phyloP scores from a whole-genome alignment of 2,797 vertebrate genomes.

The Lacerta viridis region DNA sequence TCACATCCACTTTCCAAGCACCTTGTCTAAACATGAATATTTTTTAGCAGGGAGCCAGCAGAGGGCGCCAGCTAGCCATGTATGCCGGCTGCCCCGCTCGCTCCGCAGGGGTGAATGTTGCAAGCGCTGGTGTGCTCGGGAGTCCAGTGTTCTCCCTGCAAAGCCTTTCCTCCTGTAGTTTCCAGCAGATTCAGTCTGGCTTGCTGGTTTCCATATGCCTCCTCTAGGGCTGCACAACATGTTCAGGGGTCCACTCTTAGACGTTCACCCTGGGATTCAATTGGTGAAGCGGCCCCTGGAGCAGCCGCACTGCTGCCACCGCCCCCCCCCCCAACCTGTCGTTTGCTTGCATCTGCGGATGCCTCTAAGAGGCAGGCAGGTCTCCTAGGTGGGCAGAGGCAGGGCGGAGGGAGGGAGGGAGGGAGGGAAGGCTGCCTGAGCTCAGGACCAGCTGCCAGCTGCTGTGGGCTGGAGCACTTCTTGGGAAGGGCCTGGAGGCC shows the following conservation, averaged over 20 bases:
- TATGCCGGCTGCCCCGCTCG: accelerated
- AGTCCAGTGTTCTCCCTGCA: accelerated
- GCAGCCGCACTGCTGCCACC: not conserved
- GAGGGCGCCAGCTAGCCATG: not conserved
- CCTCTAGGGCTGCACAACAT: not conserved
- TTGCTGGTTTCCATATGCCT: not conserved
- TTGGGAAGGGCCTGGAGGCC: too few relatives aligned
- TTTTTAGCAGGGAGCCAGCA: too few relatives aligned
- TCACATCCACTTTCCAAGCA: too few relatives aligned
- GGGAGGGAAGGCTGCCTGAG: not conserved
- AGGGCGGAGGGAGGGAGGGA: not conserved
- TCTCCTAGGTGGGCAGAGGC: not conserved
- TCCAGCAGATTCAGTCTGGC: not conserved
- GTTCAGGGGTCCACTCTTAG: not conserved
- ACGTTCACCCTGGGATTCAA: not conserved
- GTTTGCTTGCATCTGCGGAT: too few relatives aligned
- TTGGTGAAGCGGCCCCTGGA: not conserved
- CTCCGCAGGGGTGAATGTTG: not conserved
- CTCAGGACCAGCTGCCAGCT: not conserved
- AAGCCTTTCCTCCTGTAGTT: accelerated
- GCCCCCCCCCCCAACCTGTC: too few relatives aligned
- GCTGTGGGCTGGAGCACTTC: too few relatives aligned
- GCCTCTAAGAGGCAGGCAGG: too few relatives aligned
- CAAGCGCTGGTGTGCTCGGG: accelerated
- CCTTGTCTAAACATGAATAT: too few relatives aligned